phyloP scores from a whole-genome alignment of 2,888 invertebrate species.

The Plemyria rubiginata region DNA sequence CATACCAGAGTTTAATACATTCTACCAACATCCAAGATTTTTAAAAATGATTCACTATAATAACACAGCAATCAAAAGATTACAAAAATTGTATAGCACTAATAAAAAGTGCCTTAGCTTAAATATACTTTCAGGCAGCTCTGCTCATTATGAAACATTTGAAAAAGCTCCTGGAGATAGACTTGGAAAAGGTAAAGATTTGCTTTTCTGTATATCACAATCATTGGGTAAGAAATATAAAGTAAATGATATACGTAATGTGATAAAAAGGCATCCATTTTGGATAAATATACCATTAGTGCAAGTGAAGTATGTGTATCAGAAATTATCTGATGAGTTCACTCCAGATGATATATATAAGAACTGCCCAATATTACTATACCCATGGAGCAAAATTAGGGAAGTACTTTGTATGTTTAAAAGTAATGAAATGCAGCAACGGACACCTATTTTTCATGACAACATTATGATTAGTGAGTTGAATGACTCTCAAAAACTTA shows the following conservation, averaged over 20 bases:
- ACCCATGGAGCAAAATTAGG: slow-evolving; percentile 76
- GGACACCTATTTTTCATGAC: slow-evolving; percentile 49
- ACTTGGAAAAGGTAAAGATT: slow-evolving; percentile 74
- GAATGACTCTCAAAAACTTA: slow-evolving; percentile 68
- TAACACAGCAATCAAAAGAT: slow-evolving; percentile 66
- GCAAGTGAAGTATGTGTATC: slow-evolving; percentile 68
- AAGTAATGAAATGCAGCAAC: slow-evolving; percentile 19
- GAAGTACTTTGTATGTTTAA: slow-evolving; percentile 53
- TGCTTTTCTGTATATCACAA: slow-evolving; percentile 70
- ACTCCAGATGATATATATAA: slow-evolving; percentile 68
- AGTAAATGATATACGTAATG: slow-evolving; percentile 55
- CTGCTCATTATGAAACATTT: slow-evolving; percentile 68
- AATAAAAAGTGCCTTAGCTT: slow-evolving; percentile 77
- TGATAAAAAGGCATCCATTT: slow-evolving; percentile 71
- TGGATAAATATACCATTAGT: slow-evolving; percentile 77
- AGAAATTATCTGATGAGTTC: slow-evolving; percentile 62
- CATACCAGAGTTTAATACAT: slow-evolving; percentile 72
- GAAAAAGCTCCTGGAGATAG: slow-evolving; percentile 76
- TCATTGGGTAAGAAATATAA: slow-evolving; percentile 59
- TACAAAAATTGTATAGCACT: slow-evolving; percentile 59
- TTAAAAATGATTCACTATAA: slow-evolving; percentile 76
- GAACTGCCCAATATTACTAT: slow-evolving; percentile 72
- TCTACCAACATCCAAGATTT: slow-evolving; percentile 72
- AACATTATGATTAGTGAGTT: slow-evolving; percentile 56
- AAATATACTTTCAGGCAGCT: slow-evolving; percentile 74